Percentiles rank a stretch among this genome's conserved stretches.
Evolutionary conservation across 23 tunicate genomes (phyloP).

Genomic region (Phallusia fumigata): DNA sequence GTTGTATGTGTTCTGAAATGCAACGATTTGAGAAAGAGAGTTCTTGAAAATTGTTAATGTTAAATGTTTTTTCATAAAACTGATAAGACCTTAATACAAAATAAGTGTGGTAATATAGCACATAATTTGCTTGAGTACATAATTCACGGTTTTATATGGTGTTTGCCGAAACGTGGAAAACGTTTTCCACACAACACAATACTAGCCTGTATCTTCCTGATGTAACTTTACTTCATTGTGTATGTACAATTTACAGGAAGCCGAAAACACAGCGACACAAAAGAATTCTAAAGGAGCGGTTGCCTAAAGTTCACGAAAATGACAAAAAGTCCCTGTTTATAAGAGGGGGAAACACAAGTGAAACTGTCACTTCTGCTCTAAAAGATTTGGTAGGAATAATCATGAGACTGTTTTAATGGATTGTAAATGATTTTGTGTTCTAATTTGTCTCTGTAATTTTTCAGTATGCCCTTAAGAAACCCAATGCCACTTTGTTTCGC

Average conservation of each 20-base stretch:
- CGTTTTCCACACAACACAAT: too few relatives aligned
- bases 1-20: not conserved
- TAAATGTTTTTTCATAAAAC: too few relatives aligned
- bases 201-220: too few relatives aligned
- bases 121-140: too few relatives aligned
- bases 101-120: too few relatives aligned
- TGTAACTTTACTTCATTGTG: not conserved
- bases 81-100: too few relatives aligned
- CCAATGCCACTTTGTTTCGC: slow-evolving; percentile 69
- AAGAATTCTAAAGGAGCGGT: slow-evolving; percentile 55
- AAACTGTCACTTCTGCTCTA: slow-evolving; percentile 59
- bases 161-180: too few relatives aligned
- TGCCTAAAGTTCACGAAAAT: slow-evolving; percentile 81
- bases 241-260: slow-evolving; percentile 13
- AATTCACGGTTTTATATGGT: too few relatives aligned
- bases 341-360: slow-evolving; percentile 84
- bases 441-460: not conserved
- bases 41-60: too few relatives aligned
- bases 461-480: slow-evolving; percentile 62
- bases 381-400: slow-evolving; percentile 56
- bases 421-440: not conserved
- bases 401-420: not conserved
- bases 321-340: slow-evolving; percentile 85
- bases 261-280: slow-evolving; percentile 53
- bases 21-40: too few relatives aligned